Conservation (phyloP, 2,797 vertebrate genomes). For the Peromyscus eremicus region DNA sequence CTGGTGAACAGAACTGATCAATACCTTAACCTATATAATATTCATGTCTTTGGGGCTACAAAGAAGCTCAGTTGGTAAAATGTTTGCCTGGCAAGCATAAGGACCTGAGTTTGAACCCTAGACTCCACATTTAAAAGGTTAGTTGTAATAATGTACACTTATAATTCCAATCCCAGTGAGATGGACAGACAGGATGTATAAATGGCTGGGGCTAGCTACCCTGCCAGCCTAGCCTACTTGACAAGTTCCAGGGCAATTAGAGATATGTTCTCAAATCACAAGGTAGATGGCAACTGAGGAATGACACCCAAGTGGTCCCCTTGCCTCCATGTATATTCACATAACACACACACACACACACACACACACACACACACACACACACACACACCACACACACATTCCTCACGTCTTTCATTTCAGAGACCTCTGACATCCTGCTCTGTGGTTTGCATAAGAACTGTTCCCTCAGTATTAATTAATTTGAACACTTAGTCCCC, state of each 20-base stretch:
- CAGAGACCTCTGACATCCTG: too few relatives aligned
- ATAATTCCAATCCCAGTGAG: not conserved
- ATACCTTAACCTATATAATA: not conserved
- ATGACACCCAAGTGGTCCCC: not conserved
- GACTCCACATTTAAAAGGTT: not conserved
- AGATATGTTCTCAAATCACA: not conserved
- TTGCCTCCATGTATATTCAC: not conserved
- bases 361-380: not conserved
- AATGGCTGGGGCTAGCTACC: too few relatives aligned
- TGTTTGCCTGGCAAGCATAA: too few relatives aligned
- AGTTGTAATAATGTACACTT: not conserved
- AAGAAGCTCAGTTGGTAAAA: not conserved
- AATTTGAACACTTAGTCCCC: not conserved
- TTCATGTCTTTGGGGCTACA: not conserved
- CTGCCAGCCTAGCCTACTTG: not conserved
- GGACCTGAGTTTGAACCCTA: not conserved
- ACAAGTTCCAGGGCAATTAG: not conserved
- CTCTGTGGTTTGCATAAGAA: not conserved
- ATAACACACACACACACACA: not conserved
- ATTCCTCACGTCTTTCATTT: not conserved
- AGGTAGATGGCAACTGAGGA: too few relatives aligned
- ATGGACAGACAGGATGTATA: not conserved
- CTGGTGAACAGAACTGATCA: not conserved
- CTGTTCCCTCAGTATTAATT: not conserved
- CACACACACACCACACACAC: not conserved